phyloP scores from a whole-genome alignment of 2,888 invertebrate genomes.

The Polietes domitor region DNA sequence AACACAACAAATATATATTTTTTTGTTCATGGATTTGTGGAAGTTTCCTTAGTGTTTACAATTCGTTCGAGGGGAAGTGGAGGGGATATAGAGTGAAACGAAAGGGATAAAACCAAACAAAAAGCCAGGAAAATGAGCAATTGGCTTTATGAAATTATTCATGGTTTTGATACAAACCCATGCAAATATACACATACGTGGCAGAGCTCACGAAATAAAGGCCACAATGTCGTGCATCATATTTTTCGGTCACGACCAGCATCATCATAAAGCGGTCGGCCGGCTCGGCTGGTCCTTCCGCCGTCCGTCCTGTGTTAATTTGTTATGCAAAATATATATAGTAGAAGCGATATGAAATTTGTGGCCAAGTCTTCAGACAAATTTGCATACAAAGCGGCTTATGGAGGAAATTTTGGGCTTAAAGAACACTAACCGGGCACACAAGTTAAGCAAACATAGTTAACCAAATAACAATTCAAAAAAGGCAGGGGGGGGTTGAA shows the following conservation, averaged over 20 bases:
- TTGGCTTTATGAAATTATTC: conserved; percentile 48
- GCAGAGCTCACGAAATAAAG: neutral
- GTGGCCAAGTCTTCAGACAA: neutral
- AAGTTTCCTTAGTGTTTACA: conserved; percentile 1
- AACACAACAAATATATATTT: conserved; percentile 9
- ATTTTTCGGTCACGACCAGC: neutral
- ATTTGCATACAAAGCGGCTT: conserved; percentile 42
- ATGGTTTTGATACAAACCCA: conserved; percentile 7
- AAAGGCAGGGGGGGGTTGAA: neutral
- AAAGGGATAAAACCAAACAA: conserved; percentile 8
- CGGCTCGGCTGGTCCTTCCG: neutral
- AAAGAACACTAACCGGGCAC: neutral
- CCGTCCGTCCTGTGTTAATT: conserved; percentile 30
- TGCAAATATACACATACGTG: neutral
- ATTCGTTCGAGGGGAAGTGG: neutral
- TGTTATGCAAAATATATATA: conserved; percentile 45
- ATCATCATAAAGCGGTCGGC: neutral
- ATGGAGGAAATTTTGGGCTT: neutral
- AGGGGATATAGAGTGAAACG: neutral
- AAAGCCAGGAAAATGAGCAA: conserved; percentile 8
- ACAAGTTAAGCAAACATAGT: neutral
- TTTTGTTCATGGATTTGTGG: conserved; percentile 18
- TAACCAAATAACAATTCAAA: neutral
- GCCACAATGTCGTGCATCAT: neutral
- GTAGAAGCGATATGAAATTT: neutral